A percentile compares a stretch with the other conserved stretches of the same genome.
Evolutionary conservation across 2,797 vertebrate species (phyloP).

Genomic region (Anisognathus igniventris): DNA sequence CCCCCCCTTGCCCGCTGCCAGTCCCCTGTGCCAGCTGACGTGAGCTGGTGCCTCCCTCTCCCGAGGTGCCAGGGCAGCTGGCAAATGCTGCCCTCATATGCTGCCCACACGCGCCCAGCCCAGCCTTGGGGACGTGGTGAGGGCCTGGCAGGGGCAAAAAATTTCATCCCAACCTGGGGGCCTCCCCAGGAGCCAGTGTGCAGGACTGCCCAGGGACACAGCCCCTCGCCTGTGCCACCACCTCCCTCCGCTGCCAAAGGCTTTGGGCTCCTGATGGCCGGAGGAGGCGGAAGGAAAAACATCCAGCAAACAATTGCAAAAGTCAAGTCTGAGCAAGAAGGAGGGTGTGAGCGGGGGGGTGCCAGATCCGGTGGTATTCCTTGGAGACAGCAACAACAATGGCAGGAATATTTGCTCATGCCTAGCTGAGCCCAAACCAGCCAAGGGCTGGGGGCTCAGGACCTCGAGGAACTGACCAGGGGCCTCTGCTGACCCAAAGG

Average conservation of each 20-base stretch:
- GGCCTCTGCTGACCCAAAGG: accelerated
- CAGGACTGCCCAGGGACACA: not conserved
- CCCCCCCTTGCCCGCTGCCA: accelerated
- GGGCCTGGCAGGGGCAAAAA: not conserved
- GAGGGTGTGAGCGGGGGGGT: slow-evolving; percentile 16
- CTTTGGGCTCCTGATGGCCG: slow-evolving; percentile 8
- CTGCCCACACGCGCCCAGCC: not conserved
- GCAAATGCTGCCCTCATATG: not conserved
- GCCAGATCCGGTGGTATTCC: slow-evolving; percentile 13
- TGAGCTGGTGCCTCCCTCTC: not conserved
- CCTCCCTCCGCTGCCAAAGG: not conserved
- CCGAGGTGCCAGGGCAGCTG: not conserved
- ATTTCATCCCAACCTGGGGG: accelerated
- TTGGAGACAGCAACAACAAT: slow-evolving; percentile 27
- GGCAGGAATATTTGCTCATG: not conserved
- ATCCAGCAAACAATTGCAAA: slow-evolving; percentile 44
- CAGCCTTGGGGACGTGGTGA: accelerated
- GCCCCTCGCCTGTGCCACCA: accelerated
- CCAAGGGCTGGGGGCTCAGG: not conserved
- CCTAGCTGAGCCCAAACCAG: not conserved
- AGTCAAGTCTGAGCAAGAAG: slow-evolving; percentile 66
- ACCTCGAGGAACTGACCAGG: not conserved
- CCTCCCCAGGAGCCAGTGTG: accelerated
- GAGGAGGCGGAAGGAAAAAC: slow-evolving; percentile 63
- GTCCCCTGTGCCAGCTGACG: not conserved